phyloP scores from a whole-genome alignment of 2,888 invertebrate genomes.

The Harpalus rufipes region DNA sequence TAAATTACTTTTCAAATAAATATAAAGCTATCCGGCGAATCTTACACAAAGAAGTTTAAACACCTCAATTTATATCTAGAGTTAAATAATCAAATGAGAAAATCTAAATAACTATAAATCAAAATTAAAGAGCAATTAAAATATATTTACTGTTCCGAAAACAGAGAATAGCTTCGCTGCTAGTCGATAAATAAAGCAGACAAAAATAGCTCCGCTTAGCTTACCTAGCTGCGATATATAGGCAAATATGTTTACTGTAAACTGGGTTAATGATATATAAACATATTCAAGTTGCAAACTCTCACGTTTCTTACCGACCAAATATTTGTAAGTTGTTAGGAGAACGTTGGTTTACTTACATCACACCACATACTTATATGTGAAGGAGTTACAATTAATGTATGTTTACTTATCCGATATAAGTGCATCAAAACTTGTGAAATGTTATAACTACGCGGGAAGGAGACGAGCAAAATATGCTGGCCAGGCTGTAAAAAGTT shows the following conservation, averaged over 20 bases:
- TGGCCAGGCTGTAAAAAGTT: no score
- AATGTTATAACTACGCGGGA: neutral
- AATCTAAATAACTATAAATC: conserved; percentile 39
- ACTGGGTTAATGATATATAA: conserved; percentile 56
- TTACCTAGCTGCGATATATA: conserved; percentile 38
- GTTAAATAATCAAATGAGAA: neutral
- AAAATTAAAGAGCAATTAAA: conserved; percentile 53
- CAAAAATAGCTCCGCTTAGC: conserved; percentile 32
- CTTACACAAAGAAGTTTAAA: neutral
- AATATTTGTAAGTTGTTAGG: conserved; percentile 53
- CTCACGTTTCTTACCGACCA: conserved; percentile 34
- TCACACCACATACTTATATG: neutral
- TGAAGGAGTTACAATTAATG: neutral
- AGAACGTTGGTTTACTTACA: neutral
- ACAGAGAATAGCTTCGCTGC: neutral
- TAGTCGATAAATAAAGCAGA: conserved; percentile 23
- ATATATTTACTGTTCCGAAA: conserved; percentile 4
- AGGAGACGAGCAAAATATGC: no score
- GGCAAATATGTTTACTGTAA: conserved; percentile 58
- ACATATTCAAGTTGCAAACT: conserved; percentile 45
- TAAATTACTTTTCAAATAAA: conserved; percentile 4
- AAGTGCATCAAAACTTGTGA: neutral
- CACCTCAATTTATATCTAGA: neutral
- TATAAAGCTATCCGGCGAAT: neutral
- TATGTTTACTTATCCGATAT: conserved; percentile 10